Base-by-base conservation (phyloP, 2,888 invertebrate genomes). In the Priocnemis perturbator region DNA sequence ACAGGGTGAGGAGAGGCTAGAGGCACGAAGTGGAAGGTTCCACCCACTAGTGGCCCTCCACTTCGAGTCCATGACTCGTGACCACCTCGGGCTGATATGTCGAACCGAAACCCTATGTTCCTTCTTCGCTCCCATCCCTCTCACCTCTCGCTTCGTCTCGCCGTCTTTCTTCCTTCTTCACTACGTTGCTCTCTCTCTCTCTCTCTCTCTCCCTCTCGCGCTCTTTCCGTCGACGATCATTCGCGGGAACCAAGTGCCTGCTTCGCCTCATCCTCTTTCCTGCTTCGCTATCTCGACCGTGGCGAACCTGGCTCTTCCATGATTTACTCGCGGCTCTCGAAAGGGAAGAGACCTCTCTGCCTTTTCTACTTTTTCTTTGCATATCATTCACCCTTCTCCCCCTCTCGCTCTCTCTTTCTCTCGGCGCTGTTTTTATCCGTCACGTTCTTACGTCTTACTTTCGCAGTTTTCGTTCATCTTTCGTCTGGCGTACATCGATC, bases 71-170 rank as follows among this genome's bases (percentile, higher is more conserved):
- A 80, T 81, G 83, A 84, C 88, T 88, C 88, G 88, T 88, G 88
- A 89, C 88, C 88, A 88, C 88, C 88, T 85, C 88, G 82, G 88
- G 88, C 88, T 86, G 88, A 88, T 88, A 88, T 84, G 88, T 88
- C 88, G 87, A 87, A 87, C 86, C 86, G 79, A 88, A 88, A 87
- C 84, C 82, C 84, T 83, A 80, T 82, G 82, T 83, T 80, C 78
- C 79, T 72, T 73, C 78, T 73, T 67, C 74, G 69, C 78, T 81
- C 80, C 57, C 76, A 71, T 81, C 78, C 76, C 77, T 73, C 76
- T 77, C 78, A n/a, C 61, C 76, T 67, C 69, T 65, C 62, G 64
- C 73, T 37, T 56, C 44, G 11, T 37, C 52, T 37, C 30, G 2
- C 26, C 30, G 17, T 17, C 45, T 62, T 60, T 26, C 37, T 59